phyloP scores from a whole-genome alignment of 2,797 vertebrate genomes.

The Periophthalmus magnuspinnatus region DNA sequence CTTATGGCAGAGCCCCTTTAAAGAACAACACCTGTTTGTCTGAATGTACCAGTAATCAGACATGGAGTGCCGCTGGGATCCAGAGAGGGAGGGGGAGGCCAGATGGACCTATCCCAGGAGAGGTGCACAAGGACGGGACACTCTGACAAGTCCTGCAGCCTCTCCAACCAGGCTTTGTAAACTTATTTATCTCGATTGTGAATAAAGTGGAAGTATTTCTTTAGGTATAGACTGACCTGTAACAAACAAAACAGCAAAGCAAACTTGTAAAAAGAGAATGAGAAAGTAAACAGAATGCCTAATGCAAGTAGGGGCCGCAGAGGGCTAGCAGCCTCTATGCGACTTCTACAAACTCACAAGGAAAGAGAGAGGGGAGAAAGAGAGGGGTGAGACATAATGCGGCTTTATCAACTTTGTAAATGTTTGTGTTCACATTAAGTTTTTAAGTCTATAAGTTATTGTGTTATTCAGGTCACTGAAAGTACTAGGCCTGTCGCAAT shows the following conservation, averaged over 20 bases:
- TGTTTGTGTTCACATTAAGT: not conserved
- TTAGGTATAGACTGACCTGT: conserved; percentile 9
- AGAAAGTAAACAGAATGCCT: conserved; percentile 12
- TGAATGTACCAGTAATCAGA: conserved; percentile 75
- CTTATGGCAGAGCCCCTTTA: conserved; percentile 61
- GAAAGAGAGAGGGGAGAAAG: not conserved
- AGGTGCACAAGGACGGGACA: conserved; percentile 66
- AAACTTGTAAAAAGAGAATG: conserved; percentile 8
- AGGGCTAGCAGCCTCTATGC: not conserved
- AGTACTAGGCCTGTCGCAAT: too few relatives aligned
- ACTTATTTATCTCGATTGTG: conserved; percentile 31
- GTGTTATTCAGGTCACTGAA: too few relatives aligned
- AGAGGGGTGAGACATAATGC: not conserved
- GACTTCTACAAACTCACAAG: conserved; percentile 1
- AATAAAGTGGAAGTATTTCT: conserved; percentile 15
- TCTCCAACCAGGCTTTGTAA: conserved; percentile 19
- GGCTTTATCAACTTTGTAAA: not conserved
- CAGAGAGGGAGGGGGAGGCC: conserved; percentile 31
- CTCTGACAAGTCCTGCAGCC: conserved; percentile 28
- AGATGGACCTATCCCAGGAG: conserved; percentile 61
- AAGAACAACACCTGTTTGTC: conserved; percentile 66
- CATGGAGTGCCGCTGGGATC: conserved; percentile 48
- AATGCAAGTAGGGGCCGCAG: not conserved
- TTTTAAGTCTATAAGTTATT: not conserved
- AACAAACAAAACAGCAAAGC: conserved; percentile 1